phyloP scores from a whole-genome alignment of 2,888 invertebrate species.

The Nematopogon swammerdamellus region DNA sequence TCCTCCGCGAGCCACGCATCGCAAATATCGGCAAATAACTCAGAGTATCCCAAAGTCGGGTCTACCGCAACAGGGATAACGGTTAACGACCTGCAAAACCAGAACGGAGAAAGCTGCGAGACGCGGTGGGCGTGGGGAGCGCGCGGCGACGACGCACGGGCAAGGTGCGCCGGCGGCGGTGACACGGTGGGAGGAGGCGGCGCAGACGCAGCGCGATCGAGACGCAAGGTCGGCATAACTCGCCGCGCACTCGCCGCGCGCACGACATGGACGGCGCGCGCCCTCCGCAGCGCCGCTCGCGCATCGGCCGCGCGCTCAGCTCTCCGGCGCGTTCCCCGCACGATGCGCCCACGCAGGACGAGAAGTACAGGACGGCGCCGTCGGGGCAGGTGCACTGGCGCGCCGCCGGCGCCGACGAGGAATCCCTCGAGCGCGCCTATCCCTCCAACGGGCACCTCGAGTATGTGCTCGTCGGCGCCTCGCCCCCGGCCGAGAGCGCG shows the following conservation, averaged over 20 bases:
- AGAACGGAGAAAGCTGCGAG: background rate
- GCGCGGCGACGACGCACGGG: background rate
- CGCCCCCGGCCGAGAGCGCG: constrained; percentile 77
- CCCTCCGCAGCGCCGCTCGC: constrained; percentile 26
- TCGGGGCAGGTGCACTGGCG: constrained; percentile 1
- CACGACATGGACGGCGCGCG: constrained; percentile 28
- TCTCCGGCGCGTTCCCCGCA: constrained; percentile 20
- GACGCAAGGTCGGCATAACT: background rate
- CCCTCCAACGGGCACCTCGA: constrained; percentile 67
- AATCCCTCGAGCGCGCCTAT: constrained; percentile 63
- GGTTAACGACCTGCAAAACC: background rate
- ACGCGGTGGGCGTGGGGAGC: background rate
- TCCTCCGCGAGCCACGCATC: background rate
- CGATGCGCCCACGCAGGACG: constrained; percentile 12
- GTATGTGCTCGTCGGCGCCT: constrained; percentile 76
- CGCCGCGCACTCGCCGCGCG: constrained; percentile 17
- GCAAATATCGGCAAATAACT: background rate
- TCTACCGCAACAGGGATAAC: background rate
- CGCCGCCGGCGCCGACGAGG: constrained; percentile 33
- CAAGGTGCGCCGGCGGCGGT: no score
- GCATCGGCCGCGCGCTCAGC: constrained; percentile 26
- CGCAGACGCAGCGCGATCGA: background rate
- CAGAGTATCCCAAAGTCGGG: background rate
- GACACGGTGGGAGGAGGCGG: no score
- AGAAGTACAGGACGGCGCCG: constrained; percentile 25